These are phyloP conservation scores for Rhagium mordax DNA, from an alignment of 2,888 invertebrate genomes.

Conservation along the genomic window DNA sequence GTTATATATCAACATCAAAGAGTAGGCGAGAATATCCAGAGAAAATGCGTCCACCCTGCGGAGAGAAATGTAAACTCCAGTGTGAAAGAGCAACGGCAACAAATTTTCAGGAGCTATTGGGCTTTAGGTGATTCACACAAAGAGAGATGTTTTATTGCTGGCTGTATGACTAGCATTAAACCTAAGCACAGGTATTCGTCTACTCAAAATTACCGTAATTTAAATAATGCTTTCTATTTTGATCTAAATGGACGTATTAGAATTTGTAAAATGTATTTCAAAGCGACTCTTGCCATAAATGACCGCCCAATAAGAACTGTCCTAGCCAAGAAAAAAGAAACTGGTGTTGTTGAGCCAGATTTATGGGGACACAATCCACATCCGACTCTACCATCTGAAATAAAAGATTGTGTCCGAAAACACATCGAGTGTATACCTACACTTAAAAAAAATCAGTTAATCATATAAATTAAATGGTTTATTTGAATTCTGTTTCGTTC, in stretches of 20 bases:
- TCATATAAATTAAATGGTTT: too few relatives aligned
- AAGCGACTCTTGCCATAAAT: conserved; percentile 36
- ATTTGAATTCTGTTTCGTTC: too few relatives aligned
- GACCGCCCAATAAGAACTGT: conserved; percentile 36
- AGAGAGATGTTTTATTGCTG: conserved; percentile 37
- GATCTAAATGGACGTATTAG: conserved; percentile 32
- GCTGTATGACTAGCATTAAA: conserved; percentile 33
- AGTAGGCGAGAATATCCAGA: conserved; percentile 26
- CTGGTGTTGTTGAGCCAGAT: background rate
- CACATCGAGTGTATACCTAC: too few relatives aligned
- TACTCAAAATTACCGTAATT: conserved; percentile 26
- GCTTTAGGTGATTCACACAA: conserved; percentile 37
- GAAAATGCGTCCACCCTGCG: background rate
- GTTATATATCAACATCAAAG: conserved; percentile 36
- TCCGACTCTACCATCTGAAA: conserved; percentile 29
- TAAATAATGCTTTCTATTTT: conserved; percentile 39
- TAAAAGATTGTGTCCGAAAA: too few relatives aligned
- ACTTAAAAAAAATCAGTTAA: too few relatives aligned
- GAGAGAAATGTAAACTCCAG: too few relatives aligned
- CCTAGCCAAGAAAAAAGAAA: conserved; percentile 20
- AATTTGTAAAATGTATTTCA: conserved; percentile 36
- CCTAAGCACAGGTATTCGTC: conserved; percentile 25
- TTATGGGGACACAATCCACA: conserved; percentile 13
- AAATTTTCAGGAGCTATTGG: conserved; percentile 38
- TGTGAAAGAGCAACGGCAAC: conserved; percentile 20